Evolutionary conservation across 2,888 invertebrate species (phyloP).

Genomic region (Micoletzkya japonica): DNA sequence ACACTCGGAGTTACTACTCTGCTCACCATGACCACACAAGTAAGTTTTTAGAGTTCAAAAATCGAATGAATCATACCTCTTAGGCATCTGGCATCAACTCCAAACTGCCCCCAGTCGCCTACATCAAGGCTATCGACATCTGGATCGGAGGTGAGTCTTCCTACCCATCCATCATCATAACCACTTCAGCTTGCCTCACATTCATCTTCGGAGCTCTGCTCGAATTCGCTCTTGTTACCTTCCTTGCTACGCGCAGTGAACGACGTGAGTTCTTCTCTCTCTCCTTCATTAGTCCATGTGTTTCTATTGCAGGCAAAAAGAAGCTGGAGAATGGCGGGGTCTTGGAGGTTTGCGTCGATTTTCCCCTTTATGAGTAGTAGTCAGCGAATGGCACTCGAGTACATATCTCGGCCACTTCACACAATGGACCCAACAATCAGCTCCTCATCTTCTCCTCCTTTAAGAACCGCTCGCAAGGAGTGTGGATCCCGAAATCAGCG

Average conservation of each 20-base stretch:
- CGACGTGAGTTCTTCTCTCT: background rate
- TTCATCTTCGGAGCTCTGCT: slow-evolving; percentile 92
- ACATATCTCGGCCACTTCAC: too few relatives aligned
- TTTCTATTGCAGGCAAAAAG: background rate
- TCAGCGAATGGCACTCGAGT: background rate
- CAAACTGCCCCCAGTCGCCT: slow-evolving; percentile 73
- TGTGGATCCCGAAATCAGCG: slow-evolving; percentile 28
- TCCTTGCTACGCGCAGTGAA: slow-evolving; percentile 66
- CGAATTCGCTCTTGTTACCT: slow-evolving; percentile 96
- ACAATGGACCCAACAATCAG: too few relatives aligned
- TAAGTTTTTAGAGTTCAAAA: background rate
- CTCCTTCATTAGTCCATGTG: background rate
- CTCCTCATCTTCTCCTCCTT: too few relatives aligned
- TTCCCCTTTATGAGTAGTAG: too few relatives aligned
- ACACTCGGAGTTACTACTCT: slow-evolving; percentile 87
- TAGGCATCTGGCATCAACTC: slow-evolving; percentile 58
- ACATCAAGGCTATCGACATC: slow-evolving; percentile 75
- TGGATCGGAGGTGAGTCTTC: slow-evolving; percentile 54
- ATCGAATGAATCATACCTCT: background rate
- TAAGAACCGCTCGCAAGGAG: slow-evolving; percentile 8
- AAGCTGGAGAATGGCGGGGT: slow-evolving; percentile 7
- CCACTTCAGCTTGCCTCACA: slow-evolving; percentile 75
- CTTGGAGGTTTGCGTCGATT: background rate
- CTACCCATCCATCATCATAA: background rate
- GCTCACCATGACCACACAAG: slow-evolving; percentile 91